Evolutionary conservation across 2,888 invertebrate genomes (phyloP), one percentile per base, ranked within the genome.

Genomic region (Lasius platythorax): DNA sequence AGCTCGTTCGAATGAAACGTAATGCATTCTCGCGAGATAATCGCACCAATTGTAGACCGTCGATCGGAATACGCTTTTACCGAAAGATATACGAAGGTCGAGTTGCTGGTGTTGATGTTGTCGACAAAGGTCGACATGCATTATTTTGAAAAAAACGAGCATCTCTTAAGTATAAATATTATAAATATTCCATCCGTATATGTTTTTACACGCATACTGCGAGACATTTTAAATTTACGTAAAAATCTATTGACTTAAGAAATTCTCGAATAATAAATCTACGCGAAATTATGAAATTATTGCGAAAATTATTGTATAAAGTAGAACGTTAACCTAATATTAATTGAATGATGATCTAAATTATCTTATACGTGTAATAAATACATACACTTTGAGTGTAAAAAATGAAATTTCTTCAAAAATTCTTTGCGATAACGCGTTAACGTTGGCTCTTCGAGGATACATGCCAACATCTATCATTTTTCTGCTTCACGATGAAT

Each of bases 1-100:
- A 73, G 73, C 30, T 73, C 73, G 61, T 73, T 33, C 73, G n/a
- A 81, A 81, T 73, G 37, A 70, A 63, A 73, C 68, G 53, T 68
- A 68, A 68, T 78, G 78, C 68, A 78, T 78, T 78, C 68, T 78
- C 68, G 68, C 56, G 56, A 68, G 67, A 78, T 78, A 68, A 78
- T 78, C 78, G 56, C 68, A 40, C 68, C 78, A 78, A 78, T 76
- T 76, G 78, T 76, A 67, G 40, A 40, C 40, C 12, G 67, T 68
- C 78, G 68, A 78, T 78, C 40, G 50, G 40, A 78, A 68, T 78
- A 53, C 23, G 40, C 56, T 78, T 78, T 67, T 53, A 67, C n/a
- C 28, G 12, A 53, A 76, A 76, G 53, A 8, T 46, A 15, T 8
- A 43, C 64, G 66, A 53, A 75, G 75, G 75, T 76, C 66, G 64